Evolutionary conservation across 2,888 invertebrate species (phyloP), one percentile per base, ranked within the genome.

Genomic region (Thalpophila matura): DNA sequence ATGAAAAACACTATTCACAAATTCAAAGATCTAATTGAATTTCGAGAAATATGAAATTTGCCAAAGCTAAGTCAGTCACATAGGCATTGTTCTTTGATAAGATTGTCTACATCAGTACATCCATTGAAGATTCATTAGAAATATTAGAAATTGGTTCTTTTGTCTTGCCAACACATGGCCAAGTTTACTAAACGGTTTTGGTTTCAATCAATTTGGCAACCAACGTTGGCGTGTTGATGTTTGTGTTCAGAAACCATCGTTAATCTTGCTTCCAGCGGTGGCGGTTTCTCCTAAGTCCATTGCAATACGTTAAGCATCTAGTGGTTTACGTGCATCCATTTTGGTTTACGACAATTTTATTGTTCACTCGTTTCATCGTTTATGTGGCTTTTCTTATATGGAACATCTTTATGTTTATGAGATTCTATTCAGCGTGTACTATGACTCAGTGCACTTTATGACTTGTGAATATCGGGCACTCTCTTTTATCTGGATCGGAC

Each of bases 311-410:
- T 51, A 50, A 61, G 56, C 56, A 49, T 59, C 60, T 26, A 58
- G 64, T 53, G 57, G 66, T 66, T 74, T 70, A 79, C 69, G 71
- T 81, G 77, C 81, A 82, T 79, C 78, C 77, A 80, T 80, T 82
- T 63, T 31, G 35, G 68, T 86, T 86, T 83, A 86, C 74, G 74
- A 74, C 61, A 27, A 60, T 84, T 85, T 86, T 87, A 85, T 79
- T 80, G 80, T 76, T 63, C 73, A 53, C 53, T 68, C 64, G 67
- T 80, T 84, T 86, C 80, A 84, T 73, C 55, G 79, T 65, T 70
- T 69, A 51, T 73, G 61, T 76, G 65, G 62, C 73, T 71, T 74
- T 72, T 73, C 62, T 49, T 69, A 56, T 72, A 42, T 50, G 31
- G 37, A 33, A 56, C 49, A 47, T 62, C 53, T 80, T 75, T 79